phyloP scores from a whole-genome alignment of 2,113 vertebrate species.

The Tinamus guttatus region DNA sequence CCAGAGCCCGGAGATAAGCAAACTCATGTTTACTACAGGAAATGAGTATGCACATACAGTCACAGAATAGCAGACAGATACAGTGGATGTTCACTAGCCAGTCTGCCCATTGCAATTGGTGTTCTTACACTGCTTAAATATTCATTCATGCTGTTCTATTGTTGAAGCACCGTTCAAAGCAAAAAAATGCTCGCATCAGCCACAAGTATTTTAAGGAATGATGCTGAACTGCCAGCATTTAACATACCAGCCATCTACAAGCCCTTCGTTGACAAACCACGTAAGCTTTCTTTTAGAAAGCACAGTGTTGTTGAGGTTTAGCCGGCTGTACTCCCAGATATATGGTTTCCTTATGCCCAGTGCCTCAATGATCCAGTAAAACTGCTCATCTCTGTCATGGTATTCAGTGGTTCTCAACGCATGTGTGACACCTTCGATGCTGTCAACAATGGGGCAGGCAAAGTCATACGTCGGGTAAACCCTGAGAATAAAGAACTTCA shows the following conservation, averaged over 20 bases:
- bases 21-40: background rate
- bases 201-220: background rate
- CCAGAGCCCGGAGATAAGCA: background rate
- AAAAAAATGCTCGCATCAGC: background rate
- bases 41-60: background rate
- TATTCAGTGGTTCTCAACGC: slow-evolving; percentile 97
- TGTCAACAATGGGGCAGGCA: slow-evolving; percentile 98
- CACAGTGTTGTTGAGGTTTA: slow-evolving; percentile 98
- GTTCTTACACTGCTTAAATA: background rate
- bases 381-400: slow-evolving; percentile 97
- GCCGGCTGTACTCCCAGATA: slow-evolving; percentile 96
- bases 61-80: background rate
- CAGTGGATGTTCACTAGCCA: background rate
- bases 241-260: slow-evolving; percentile 97
- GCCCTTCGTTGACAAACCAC: slow-evolving; percentile 96
- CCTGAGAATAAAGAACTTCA: slow-evolving; percentile 46
- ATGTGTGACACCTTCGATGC: slow-evolving; percentile 95
- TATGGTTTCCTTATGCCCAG: slow-evolving; percentile 91
- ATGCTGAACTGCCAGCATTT: background rate
- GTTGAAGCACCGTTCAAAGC: background rate
- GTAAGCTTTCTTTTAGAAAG: slow-evolving; percentile 97
- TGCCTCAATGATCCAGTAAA: slow-evolving; percentile 94
- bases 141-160: background rate
- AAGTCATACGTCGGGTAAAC: slow-evolving; percentile 98
- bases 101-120: background rate